Conservation (phyloP, 2,113 vertebrate species). For the Archilochus colubris region DNA sequence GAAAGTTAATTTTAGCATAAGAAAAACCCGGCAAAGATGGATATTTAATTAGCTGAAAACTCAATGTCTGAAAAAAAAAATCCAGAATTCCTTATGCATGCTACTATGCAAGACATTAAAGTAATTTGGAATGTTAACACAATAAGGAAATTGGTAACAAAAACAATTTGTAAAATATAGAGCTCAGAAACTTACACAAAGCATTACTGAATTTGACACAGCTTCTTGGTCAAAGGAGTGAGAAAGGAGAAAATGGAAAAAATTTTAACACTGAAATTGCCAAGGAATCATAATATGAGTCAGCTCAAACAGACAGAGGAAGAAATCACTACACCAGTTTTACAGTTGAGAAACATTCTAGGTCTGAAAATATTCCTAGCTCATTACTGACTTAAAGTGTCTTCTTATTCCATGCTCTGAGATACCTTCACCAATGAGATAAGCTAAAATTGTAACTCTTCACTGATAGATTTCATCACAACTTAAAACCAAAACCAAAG, state of each 20-base stretch:
- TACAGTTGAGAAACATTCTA: not conserved
- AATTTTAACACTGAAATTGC: not conserved
- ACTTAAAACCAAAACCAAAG: not conserved
- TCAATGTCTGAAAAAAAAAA: not conserved
- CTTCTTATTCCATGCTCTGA: not conserved
- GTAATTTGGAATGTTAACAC: conserved; percentile 12
- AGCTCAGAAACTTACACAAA: not conserved
- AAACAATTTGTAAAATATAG: not conserved
- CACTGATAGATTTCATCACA: not conserved
- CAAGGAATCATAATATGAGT: not conserved
- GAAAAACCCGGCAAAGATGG: not conserved
- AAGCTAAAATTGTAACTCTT: not conserved
- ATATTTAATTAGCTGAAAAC: conserved; percentile 5
- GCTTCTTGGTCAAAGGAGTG: not conserved
- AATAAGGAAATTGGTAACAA: not conserved
- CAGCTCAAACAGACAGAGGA: not conserved
- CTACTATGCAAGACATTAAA: not conserved
- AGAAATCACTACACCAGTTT: not conserved
- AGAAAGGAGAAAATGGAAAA: not conserved
- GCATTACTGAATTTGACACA: not conserved
- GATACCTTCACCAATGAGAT: not conserved
- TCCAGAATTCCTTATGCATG: not conserved
- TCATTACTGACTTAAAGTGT: not conserved
- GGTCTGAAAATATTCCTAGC: not conserved
- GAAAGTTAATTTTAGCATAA: conserved; percentile 3